Conservation (phyloP, 1,140 invertebrate species). For the Asbolus verrucosus region DNA sequence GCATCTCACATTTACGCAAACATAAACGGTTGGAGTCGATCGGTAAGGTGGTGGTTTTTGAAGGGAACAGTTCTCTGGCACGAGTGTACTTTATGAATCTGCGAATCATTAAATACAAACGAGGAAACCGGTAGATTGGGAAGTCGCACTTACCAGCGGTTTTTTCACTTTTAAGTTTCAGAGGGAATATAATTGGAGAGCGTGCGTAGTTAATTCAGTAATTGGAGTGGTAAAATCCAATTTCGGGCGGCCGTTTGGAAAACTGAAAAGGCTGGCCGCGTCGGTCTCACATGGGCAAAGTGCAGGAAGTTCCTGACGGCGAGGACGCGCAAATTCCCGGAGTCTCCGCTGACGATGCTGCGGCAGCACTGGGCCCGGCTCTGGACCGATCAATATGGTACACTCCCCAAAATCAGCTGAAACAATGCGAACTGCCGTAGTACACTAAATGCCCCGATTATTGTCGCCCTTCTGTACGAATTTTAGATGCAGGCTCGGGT, state of each 20-base stretch:
- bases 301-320: constrained; percentile 33
- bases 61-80: no score
- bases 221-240: constrained; percentile 32
- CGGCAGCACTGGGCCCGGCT: constrained; percentile 47
- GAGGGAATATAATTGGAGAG: constrained; percentile 19
- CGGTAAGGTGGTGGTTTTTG: no score
- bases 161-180: neutral
- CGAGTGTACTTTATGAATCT: no score
- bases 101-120: no score
- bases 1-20: no score
- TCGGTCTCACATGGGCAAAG: neutral
- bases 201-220: constrained; percentile 33
- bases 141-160: no score
- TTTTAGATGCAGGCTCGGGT: constrained; percentile 39
- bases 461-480: constrained; percentile 43
- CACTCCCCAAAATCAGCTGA: constrained; percentile 48
- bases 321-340: constrained; percentile 26
- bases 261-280: constrained; percentile 10
- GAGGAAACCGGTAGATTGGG: no score
- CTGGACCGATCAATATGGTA: constrained; percentile 52
- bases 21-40: no score
- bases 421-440: constrained; percentile 47
- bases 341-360: constrained; percentile 49
- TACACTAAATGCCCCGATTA: constrained; percentile 44
- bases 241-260: constrained; percentile 29